phyloP scores from a whole-genome alignment of 2,888 invertebrate species.

The Tubulanus polymorphus region DNA sequence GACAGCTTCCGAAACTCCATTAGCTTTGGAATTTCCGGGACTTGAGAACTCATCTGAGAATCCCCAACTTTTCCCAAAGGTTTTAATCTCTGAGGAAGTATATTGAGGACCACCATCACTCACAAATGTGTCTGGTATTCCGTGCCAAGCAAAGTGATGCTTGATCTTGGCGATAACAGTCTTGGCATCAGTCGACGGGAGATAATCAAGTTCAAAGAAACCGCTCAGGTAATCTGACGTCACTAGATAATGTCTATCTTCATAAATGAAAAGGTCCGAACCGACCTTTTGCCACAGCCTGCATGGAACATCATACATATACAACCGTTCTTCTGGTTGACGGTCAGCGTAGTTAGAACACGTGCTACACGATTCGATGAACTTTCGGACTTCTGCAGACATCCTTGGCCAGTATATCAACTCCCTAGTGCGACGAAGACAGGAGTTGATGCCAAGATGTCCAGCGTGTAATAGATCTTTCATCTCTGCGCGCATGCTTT shows the following conservation, averaged over 20 bases:
- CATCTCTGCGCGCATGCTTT: background rate
- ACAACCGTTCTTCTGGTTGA: constrained; percentile 16
- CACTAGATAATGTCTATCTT: constrained; percentile 20
- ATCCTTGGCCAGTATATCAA: constrained; percentile 22
- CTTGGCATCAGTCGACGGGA: constrained; percentile 12
- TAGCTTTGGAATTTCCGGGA: constrained; percentile 1
- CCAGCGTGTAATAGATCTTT: constrained; percentile 1
- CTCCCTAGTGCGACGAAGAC: constrained; percentile 1
- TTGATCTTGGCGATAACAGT: constrained; percentile 22
- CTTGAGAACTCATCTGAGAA: background rate
- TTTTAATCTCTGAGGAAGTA: constrained; percentile 8
- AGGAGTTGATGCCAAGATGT: constrained; percentile 6
- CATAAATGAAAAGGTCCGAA: constrained; percentile 21
- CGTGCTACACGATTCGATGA: constrained; percentile 17
- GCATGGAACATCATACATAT: constrained; percentile 14
- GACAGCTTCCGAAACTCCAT: constrained; percentile 6
- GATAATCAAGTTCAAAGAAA: constrained; percentile 22
- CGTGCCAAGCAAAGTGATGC: constrained; percentile 16
- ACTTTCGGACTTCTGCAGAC: constrained; percentile 18
- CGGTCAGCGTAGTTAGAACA: constrained; percentile 10
- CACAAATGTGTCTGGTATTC: constrained; percentile 12
- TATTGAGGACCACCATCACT: constrained; percentile 13
- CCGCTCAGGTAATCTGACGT: constrained; percentile 21
- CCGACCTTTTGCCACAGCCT: constrained; percentile 23
- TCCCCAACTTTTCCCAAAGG: background rate